Conservation (phyloP, 2,888 invertebrate species). For the Drosophila phalerata region DNA sequence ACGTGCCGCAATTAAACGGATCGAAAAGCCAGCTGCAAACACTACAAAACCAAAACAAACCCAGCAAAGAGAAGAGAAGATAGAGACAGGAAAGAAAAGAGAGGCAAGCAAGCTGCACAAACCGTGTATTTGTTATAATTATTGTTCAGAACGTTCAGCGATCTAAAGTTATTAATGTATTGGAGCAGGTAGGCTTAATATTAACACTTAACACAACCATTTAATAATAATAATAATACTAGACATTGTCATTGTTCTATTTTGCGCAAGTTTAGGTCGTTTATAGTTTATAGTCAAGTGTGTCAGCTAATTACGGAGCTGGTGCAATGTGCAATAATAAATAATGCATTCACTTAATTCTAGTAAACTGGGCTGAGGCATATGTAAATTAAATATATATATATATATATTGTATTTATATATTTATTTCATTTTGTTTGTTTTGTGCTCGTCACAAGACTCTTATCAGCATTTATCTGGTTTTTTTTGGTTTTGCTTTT, state of each 20-base stretch:
- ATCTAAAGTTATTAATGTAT: slow-evolving; percentile 50
- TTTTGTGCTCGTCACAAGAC: slow-evolving; percentile 15
- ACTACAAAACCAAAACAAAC: slow-evolving; percentile 12
- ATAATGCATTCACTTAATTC: slow-evolving; percentile 12
- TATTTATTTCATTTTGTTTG: not conserved
- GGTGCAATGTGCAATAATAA: slow-evolving; percentile 18
- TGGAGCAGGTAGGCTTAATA: slow-evolving; percentile 48
- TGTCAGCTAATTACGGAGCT: slow-evolving; percentile 29
- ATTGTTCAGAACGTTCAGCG: slow-evolving; percentile 14
- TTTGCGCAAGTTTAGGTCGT: slow-evolving; percentile 8
- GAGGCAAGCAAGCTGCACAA: not conserved
- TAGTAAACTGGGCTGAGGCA: slow-evolving; percentile 21
- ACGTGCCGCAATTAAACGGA: slow-evolving; percentile 40
- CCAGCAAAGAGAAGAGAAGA: not conserved
- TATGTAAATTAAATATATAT: slow-evolving; percentile 12
- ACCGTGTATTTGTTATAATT: slow-evolving; percentile 1
- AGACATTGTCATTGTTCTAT: slow-evolving; percentile 14
- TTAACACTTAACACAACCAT: slow-evolving; percentile 16
- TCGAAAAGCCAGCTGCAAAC: not conserved
- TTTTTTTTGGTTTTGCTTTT: not conserved
- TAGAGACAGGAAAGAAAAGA: not conserved
- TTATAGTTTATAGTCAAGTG: slow-evolving; percentile 19
- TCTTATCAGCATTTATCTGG: slow-evolving; percentile 58
- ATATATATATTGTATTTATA: slow-evolving; percentile 1
- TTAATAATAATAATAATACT: slow-evolving; percentile 13